Evolutionary conservation across 2,888 invertebrate genomes (phyloP), one percentile per base, ranked within the genome.

Genomic region (Nezara viridula): DNA sequence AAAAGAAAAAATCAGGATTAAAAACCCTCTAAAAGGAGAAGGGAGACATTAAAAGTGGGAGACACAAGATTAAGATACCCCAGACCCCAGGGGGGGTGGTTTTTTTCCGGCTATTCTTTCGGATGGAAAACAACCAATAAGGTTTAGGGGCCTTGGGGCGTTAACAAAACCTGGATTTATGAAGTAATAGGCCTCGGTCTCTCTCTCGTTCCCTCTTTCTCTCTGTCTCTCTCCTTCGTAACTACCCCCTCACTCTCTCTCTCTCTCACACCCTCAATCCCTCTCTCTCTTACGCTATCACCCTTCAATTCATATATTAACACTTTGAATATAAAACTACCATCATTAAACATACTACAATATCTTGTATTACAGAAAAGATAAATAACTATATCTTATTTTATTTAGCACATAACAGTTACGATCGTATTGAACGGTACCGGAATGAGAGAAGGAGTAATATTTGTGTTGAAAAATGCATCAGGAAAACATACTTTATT

Each of bases 51-150:
- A 87, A 87, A 87, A 87, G 87, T 87, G 87, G 87, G 66, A 87
- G 87, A 87, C 87, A 87, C 87, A 87, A 87, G 87, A 87, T 87
- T 87, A 87, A 87, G 87, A 87, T 87, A 87, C 87, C 87, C 66
- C 87, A 73, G 55, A 87, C 52, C 66, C 86, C 44, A 27, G 47
- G 49, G 87, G 87, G 87, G 87, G 87, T 47, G 87, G 60, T 73
- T 87, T 87, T 87, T 87, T 87, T 55, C 87, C 73, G 50, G 86
- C 87, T 73, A 87, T 52, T 87, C 87, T 87, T 87, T 87, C 55
- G 87, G 55, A 87, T 87, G 87, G 87, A 87, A 87, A 87, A 87
- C 87, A 87, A 87, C 87, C 87, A 87, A 87, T 87, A 87, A 87
- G 87, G 87, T 87, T 87, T 87, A 66, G 87, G 66, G 66, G 66